Percentiles rank a stretch among this genome's conserved stretches.
phyloP scores from a whole-genome alignment of 2,797 vertebrate genomes.

The Scleropages formosus region DNA sequence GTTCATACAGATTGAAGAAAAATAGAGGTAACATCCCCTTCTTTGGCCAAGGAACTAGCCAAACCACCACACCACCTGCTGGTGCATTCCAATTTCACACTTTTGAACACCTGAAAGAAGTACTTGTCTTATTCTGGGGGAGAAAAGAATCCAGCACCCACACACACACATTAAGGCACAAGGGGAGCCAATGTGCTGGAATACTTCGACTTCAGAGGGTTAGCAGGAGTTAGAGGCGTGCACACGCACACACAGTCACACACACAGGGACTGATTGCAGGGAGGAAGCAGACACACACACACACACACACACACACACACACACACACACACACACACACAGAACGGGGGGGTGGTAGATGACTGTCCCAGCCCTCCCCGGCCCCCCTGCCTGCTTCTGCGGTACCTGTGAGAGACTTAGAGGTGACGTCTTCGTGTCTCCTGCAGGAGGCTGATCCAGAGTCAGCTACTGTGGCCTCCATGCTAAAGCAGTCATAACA shows the following conservation, averaged over 20 bases:
- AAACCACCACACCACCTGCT: too few relatives aligned
- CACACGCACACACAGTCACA: neutral
- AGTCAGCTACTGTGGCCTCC: conserved; percentile 70
- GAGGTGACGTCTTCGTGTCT: conserved; percentile 87
- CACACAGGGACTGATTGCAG: neutral
- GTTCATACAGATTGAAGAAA: too few relatives aligned
- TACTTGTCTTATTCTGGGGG: too few relatives aligned
- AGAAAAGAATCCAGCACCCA: too few relatives aligned
- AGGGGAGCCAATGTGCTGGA: neutral
- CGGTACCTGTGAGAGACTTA: conserved; percentile 89
- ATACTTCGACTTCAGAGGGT: neutral
- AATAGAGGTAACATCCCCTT: too few relatives aligned
- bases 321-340: conserved; percentile 16
- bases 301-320: conserved; percentile 17
- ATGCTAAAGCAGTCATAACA: conserved; percentile 82
- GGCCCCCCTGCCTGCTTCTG: conserved; percentile 37
- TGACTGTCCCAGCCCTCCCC: conserved; percentile 45
- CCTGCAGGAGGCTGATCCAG: conserved; percentile 77
- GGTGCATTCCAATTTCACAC: too few relatives aligned
- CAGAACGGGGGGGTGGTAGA: neutral
- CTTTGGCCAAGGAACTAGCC: too few relatives aligned
- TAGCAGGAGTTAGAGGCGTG: neutral
- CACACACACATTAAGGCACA: neutral
- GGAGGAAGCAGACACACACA: neutral
- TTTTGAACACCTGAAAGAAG: too few relatives aligned